Evolutionary conservation across 2,113 vertebrate species (phyloP).

Genomic region (Orthonyx spaldingii): DNA sequence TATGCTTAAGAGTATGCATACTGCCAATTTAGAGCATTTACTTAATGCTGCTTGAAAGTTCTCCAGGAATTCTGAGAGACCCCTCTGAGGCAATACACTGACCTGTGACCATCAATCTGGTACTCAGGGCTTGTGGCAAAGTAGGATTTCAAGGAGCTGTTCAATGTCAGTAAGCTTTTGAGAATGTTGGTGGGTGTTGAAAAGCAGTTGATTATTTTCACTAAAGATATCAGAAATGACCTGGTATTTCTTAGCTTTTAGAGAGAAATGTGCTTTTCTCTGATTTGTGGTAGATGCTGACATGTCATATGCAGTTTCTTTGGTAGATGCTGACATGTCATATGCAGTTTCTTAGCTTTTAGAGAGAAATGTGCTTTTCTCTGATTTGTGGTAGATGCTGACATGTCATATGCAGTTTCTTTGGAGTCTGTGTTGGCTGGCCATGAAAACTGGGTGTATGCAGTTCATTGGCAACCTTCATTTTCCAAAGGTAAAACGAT

Average conservation of each 20-base stretch:
- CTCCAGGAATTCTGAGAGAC: not conserved
- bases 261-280: conserved; percentile 13
- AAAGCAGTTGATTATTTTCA: not conserved
- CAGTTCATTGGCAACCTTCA: conserved; percentile 91
- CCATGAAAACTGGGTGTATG: conserved; percentile 95
- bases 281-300: conserved; percentile 61
- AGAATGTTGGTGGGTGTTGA: not conserved
- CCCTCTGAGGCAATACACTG: not conserved
- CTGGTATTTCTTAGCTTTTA: not conserved
- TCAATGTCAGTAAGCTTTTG: not conserved
- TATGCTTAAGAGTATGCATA: rapidly evolving
- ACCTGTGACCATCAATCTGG: not conserved
- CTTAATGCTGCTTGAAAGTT: not conserved
- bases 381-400: conserved; percentile 61
- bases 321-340: conserved; percentile 95
- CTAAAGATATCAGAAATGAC: not conserved
- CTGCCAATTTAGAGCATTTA: not conserved
- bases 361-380: conserved; percentile 14
- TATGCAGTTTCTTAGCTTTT: conserved; percentile 83
- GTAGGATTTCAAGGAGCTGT: not conserved
- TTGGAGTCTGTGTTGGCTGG: conserved; percentile 93
- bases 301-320: conserved; percentile 76
- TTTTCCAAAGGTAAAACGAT: conserved; percentile 78
- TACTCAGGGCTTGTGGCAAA: not conserved
- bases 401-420: conserved; percentile 76